phyloP scores from a whole-genome alignment of 2,113 vertebrate genomes.

The Cisticola juncidis region DNA sequence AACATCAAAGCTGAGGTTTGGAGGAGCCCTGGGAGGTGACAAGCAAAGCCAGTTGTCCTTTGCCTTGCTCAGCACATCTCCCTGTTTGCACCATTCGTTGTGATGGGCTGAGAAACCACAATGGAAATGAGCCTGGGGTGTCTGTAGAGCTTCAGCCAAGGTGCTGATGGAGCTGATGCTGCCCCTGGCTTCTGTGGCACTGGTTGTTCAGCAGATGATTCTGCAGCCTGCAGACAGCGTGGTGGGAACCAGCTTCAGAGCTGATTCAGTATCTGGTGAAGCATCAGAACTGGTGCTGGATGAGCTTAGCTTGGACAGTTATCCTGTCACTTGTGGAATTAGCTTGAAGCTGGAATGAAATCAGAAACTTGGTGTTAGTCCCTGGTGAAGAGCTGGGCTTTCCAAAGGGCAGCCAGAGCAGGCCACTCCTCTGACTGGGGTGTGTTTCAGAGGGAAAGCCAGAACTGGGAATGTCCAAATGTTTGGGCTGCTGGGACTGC shows the following conservation, averaged over 20 bases:
- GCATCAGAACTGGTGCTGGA: background rate
- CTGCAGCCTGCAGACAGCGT: fast-evolving
- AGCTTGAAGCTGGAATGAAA: background rate
- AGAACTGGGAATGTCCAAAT: no score
- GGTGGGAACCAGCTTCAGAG: background rate
- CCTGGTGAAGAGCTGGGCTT: background rate
- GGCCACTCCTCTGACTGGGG: fast-evolving
- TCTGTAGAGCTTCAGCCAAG: background rate
- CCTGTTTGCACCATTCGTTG: fast-evolving
- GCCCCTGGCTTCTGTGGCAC: background rate
- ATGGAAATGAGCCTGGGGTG: background rate
- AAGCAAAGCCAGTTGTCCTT: background rate
- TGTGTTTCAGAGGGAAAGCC: background rate
- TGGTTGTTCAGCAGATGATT: background rate
- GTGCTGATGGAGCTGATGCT: background rate
- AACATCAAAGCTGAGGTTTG: background rate
- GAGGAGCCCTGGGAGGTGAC: background rate
- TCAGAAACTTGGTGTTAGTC: background rate
- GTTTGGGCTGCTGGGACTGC: background rate
- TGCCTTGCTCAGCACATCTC: background rate
- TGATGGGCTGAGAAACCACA: background rate
- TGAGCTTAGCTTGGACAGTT: background rate
- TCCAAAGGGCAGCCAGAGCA: background rate
- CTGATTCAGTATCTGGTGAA: fast-evolving
- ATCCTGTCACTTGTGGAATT: background rate